Percentiles rank a stretch among this genome's conserved stretches.
Conservation (phyloP, 2,797 vertebrate species). For the Lepus oiostolus region DNA sequence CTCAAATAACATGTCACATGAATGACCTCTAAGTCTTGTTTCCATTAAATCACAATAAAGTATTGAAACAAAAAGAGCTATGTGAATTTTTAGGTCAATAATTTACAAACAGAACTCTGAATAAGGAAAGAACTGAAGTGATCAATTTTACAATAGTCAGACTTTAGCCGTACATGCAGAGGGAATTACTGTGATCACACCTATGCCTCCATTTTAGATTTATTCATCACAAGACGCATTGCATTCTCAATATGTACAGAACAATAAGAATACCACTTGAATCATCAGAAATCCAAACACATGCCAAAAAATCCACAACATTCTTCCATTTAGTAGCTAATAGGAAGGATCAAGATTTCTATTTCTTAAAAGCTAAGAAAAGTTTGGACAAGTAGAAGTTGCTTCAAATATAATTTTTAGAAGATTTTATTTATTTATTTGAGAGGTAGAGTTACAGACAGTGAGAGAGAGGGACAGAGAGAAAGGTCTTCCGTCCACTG, state of each 20-base stretch:
- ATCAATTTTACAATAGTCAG: background rate
- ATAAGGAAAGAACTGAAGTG: background rate
- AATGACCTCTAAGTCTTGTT: slow-evolving; percentile 32
- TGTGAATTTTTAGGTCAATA: background rate
- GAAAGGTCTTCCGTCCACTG: no score
- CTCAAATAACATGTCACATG: background rate
- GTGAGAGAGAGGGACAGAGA: no score
- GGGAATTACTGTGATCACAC: background rate
- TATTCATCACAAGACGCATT: background rate
- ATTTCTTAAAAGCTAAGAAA: background rate
- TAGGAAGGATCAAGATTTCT: background rate
- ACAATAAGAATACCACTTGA: background rate
- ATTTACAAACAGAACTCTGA: background rate
- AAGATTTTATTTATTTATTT: no score
- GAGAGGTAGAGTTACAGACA: no score
- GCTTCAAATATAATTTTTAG: background rate
- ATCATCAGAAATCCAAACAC: background rate
- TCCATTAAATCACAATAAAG: background rate
- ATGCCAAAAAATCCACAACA: background rate
- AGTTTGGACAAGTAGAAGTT: background rate
- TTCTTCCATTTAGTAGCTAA: background rate
- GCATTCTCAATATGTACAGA: background rate
- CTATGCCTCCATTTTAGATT: background rate
- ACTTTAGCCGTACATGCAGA: background rate
- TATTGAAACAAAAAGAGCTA: background rate